These are phyloP conservation scores for Osedax frankpressi DNA, from an alignment of 2,888 invertebrate species.

Conservation along the genomic window DNA sequence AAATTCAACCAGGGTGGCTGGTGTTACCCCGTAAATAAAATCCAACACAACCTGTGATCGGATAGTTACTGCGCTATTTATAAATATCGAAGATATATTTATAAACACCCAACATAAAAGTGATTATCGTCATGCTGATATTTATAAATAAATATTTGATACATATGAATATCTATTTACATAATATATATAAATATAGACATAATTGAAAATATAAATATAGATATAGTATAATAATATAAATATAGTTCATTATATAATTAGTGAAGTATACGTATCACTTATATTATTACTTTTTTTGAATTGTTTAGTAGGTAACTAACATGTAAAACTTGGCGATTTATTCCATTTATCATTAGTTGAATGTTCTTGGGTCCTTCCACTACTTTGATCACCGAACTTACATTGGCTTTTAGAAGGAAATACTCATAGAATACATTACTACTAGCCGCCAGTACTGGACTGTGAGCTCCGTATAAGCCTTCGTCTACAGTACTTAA, in stretches of 20 bases:
- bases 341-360: constrained; percentile 5
- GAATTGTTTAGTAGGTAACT: neutral
- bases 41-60: constrained; percentile 24
- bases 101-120: no score
- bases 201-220: no score
- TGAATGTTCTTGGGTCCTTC: neutral
- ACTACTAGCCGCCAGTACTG: constrained; percentile 26
- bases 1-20: constrained; percentile 15
- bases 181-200: no score
- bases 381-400: neutral
- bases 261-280: no score
- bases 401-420: neutral
- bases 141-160: no score
- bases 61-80: no score
- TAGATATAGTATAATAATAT: no score
- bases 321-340: neutral
- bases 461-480: constrained; percentile 24
- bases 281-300: no score
- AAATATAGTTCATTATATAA: no score
- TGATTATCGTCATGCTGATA: no score
- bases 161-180: no score
- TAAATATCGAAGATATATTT: no score
- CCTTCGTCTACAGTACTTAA: constrained; percentile 20
- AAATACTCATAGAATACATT: constrained; percentile 16
- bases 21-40: constrained; percentile 26